Base-by-base conservation (phyloP, 2,888 invertebrate species). In the Beris chalybata region DNA sequence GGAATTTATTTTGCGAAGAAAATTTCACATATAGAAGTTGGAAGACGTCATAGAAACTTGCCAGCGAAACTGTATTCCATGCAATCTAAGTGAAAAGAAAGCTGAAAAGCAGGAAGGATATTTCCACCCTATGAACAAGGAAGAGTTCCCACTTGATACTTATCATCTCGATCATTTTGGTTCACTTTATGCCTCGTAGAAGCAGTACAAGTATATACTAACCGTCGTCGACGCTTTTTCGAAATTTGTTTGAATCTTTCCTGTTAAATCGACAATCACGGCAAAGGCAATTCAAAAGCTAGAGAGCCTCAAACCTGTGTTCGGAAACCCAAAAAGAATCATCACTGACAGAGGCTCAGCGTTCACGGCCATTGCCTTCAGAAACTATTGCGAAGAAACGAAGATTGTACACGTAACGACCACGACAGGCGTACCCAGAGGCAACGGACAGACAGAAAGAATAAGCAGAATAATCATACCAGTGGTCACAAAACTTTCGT, bases 321-420 rank as follows among this genome's bases (percentile, higher is more conserved):
- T 77, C 71, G 77, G 77, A 31, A 75, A 74, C 65, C 77, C 77
- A 4, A 58, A 11, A 15, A 70, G 73, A 47, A 72, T 76, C 5
- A 73, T 78, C 5, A 72, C 75, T 0, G 76, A 77, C 61, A 69
- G 71, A 68, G 75, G 75, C 7, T 71, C 74, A 6, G 76, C 78
- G 9, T 32, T 15, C 12, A 43, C 32, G 32, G 32, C 32, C 4
- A 32, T 7, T 32, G 32, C 32, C 5, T 32, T 32, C 7, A 32
- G 70, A 69, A 66, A 74, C 0, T 77, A 75, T 66, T 76, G 77
- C 67, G 22, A 70, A 22, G 70, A 72, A 1, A 73, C 77, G 63
- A 61, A 64, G 0, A 77, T 78, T 32, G 43, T 74, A 45, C 76
- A 76, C 65, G 12, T 29, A 3, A 56, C 44, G 43, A 43, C 44